These are phyloP conservation scores for Eriocheir sinensis DNA, from an alignment of 1,140 invertebrate species.

Conservation along the genomic window DNA sequence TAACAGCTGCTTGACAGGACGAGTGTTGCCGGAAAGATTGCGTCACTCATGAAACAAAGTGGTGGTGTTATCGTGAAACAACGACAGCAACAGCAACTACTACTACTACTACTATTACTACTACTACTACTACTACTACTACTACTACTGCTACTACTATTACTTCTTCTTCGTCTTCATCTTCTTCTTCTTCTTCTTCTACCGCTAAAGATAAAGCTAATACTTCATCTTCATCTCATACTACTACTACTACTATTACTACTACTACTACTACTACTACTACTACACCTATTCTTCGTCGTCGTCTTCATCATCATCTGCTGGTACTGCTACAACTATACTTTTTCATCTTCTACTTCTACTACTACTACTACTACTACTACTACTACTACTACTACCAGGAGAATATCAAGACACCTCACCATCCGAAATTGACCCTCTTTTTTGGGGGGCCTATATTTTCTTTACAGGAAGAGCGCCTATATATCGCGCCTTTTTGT, in stretches of 20 bases:
- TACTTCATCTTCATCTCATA: not conserved
- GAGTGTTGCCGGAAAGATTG: too few relatives aligned
- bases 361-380: conserved; percentile 19
- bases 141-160: not conserved
- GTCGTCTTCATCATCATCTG: not conserved
- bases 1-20: too few relatives aligned
- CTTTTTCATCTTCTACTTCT: not conserved
- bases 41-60: too few relatives aligned
- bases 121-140: conserved; percentile 24
- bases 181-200: not conserved
- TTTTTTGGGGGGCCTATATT: too few relatives aligned
- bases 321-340: not conserved
- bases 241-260: conserved; percentile 25
- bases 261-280: conserved; percentile 16
- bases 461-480: too few relatives aligned
- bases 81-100: not conserved
- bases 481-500: too few relatives aligned
- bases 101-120: not conserved
- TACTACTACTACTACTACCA: not conserved
- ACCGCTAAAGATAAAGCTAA: too few relatives aligned
- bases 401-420: too few relatives aligned
- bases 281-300: not conserved
- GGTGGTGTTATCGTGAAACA: too few relatives aligned
- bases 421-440: too few relatives aligned
- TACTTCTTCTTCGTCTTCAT: not conserved